Evolutionary conservation across 1,140 invertebrate genomes (phyloP), one percentile per base, ranked within the genome.

Genomic region (Musca domestica): DNA sequence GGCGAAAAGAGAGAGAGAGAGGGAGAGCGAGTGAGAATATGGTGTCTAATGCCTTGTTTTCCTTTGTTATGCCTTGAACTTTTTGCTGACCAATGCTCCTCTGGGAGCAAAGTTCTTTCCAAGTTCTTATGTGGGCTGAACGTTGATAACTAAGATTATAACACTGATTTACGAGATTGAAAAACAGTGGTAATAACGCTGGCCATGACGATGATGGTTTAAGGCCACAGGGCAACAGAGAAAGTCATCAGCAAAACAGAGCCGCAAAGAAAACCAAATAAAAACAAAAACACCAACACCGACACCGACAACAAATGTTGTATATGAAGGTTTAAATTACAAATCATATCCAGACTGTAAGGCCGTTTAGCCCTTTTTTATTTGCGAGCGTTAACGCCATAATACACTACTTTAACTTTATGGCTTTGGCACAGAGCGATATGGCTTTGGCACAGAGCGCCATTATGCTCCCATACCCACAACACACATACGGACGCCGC

Each of bases 311-410:
- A n/a, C n/a, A n/a, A 27, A n/a, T 30, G 17, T 27, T 17, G n/a
- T 27, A 58, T 51, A n/a, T 58, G 27, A 30, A 58, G 54, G 54
- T 58, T 58, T 58, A 58, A 58, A 58, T 58, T 58, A 58, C 54
- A 58, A 58, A 58, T 58, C 54, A 58, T 58, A 58, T 58, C 15
- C 54, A 58, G 22, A 30, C 34, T 41, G 30, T n/a, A 58, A 58
- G 15, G 54, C 54, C 54, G 3, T 58, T 58, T 58, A 27, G 54
- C 54, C 54, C 48, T 51, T 58, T 54, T 41, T 41, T 41, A 41
- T 41, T 58, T 58, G 23, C 15, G n/a, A 27, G 27, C 23, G 23
- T 58, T 27, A 58, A 58, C 15, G 54, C 23, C 54, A 58, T 58
- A 58, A 27, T 41, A 41, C 34, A 41, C 34, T 41, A 41, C 34